Percentiles rank a stretch among this genome's conserved stretches.
These are phyloP conservation scores for Macropodus opercularis DNA, from an alignment of 2,797 vertebrate species.

Conservation along the genomic window DNA sequence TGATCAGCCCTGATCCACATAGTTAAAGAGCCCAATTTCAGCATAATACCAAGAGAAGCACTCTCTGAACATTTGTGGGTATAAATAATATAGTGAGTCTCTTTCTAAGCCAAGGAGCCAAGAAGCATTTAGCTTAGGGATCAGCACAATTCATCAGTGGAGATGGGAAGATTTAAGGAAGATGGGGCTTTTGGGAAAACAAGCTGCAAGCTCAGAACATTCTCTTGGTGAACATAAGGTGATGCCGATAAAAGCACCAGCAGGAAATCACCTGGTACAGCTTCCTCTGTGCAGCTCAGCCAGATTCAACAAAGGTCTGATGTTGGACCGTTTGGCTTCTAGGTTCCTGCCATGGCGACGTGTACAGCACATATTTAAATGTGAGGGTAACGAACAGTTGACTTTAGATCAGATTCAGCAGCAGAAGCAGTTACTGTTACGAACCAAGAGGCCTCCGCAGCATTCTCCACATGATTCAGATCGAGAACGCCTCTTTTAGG, in stretches of 20 bases:
- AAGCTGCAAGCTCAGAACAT: conserved; percentile 14
- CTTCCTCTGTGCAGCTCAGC: background rate
- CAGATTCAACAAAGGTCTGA: background rate
- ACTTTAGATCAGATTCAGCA: too few relatives aligned
- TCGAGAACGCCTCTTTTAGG: too few relatives aligned
- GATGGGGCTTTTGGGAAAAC: conserved; percentile 27
- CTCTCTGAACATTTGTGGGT: conserved; percentile 49
- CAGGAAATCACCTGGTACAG: background rate
- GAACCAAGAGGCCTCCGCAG: too few relatives aligned
- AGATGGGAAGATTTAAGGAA: conserved; percentile 42
- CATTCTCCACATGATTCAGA: too few relatives aligned
- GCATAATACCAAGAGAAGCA: conserved; percentile 37
- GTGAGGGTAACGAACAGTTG: too few relatives aligned
- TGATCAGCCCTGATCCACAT: conserved; percentile 10
- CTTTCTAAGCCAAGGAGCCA: conserved; percentile 27
- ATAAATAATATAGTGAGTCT: conserved; percentile 52
- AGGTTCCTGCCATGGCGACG: too few relatives aligned
- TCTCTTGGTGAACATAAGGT: conserved; percentile 4
- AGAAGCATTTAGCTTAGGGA: conserved; percentile 38
- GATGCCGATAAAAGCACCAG: background rate
- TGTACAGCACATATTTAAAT: too few relatives aligned
- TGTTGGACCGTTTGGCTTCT: background rate
- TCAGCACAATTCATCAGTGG: conserved; percentile 43
- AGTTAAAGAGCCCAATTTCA: conserved; percentile 35
- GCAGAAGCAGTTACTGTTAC: too few relatives aligned